Conservation (phyloP, 2,797 vertebrate species). For the Chelidonichthys spinosus region DNA sequence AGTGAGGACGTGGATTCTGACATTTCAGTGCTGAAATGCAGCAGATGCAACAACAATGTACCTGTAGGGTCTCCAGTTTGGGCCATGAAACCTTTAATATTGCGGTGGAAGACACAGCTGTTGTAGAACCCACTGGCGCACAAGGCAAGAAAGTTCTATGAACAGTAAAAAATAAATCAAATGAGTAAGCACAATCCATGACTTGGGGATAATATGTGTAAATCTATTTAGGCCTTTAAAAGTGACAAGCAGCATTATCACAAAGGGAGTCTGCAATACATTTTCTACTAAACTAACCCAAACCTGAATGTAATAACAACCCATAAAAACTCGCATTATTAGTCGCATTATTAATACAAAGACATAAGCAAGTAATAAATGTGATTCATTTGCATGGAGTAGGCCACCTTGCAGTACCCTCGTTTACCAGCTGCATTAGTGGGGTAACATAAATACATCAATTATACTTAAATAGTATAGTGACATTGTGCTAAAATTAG, state of each 20-base stretch:
- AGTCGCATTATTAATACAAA: neutral
- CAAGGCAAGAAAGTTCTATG: constrained; percentile 95
- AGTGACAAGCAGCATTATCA: neutral
- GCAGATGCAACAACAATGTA: constrained; percentile 53
- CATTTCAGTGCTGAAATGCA: neutral
- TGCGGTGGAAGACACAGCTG: constrained; percentile 93
- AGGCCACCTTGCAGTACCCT: neutral
- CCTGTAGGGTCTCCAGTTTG: constrained; percentile 98
- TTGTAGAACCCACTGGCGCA: constrained; percentile 95
- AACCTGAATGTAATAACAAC: no score
- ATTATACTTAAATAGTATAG: neutral
- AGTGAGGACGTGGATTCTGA: neutral
- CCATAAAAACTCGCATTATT: neutral
- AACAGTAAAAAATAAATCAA: constrained; percentile 21
- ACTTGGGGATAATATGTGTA: neutral
- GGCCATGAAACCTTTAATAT: constrained; percentile 99
- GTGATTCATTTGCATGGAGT: neutral
- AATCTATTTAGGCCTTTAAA: neutral
- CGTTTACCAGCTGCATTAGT: neutral
- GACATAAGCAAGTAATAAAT: neutral
- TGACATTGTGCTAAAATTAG: neutral
- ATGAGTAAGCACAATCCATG: no score
- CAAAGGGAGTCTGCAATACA: neutral
- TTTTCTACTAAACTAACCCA: neutral
- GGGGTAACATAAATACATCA: neutral